Conservation (phyloP, 1,140 invertebrate genomes). For the Halyomorpha halys region DNA sequence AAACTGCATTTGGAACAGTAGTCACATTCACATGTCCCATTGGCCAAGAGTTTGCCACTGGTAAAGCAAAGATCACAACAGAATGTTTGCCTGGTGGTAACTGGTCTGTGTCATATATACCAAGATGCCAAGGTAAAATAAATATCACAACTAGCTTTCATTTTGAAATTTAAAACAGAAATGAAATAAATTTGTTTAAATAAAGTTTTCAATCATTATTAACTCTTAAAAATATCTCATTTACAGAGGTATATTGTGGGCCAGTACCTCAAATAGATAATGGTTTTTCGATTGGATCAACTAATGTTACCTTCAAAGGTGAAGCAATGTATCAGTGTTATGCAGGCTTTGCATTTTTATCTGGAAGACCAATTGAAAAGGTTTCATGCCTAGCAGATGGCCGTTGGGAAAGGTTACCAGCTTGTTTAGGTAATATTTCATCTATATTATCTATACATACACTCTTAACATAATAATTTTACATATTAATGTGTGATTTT, state of each 20-base stretch:
- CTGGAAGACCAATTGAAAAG: slow-evolving; percentile 74
- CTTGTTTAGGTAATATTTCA: slow-evolving; percentile 58
- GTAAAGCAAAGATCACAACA: slow-evolving; percentile 69
- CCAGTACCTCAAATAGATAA: slow-evolving; percentile 96
- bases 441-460: too few relatives aligned
- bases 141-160: background rate
- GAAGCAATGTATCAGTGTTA: slow-evolving; percentile 93
- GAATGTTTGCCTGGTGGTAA: slow-evolving; percentile 80
- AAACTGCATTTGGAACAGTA: slow-evolving; percentile 82
- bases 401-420: slow-evolving; percentile 81
- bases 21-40: slow-evolving; percentile 84
- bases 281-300: slow-evolving; percentile 88
- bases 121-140: slow-evolving; percentile 73
- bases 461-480: background rate
- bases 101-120: slow-evolving; percentile 87
- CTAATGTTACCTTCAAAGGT: slow-evolving; percentile 87
- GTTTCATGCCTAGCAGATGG: slow-evolving; percentile 81
- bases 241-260: slow-evolving; percentile 86
- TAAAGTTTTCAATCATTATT: background rate
- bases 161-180: slow-evolving; percentile 7
- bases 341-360: slow-evolving; percentile 87
- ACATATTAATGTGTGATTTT: background rate
- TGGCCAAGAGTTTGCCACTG: slow-evolving; percentile 90
- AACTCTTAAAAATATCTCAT: background rate
- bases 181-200: too few relatives aligned